phyloP scores from a whole-genome alignment of 2,113 vertebrate species.

The Sturnus vulgaris region DNA sequence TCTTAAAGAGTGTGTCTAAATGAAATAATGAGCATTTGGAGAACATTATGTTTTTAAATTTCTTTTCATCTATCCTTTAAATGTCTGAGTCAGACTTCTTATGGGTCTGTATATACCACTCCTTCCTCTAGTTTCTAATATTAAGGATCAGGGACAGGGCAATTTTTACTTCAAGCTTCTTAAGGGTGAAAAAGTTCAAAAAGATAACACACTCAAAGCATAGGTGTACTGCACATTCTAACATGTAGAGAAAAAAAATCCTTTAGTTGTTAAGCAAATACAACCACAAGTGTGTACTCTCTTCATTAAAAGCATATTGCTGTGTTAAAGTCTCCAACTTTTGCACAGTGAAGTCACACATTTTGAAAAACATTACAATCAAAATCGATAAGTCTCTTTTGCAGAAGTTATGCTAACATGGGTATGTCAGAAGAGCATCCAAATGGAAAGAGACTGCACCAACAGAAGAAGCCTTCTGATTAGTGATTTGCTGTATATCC shows the following conservation, averaged over 20 bases:
- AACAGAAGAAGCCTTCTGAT: neutral
- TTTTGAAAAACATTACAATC: neutral
- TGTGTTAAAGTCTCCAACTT: neutral
- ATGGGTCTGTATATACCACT: neutral
- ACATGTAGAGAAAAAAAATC: neutral
- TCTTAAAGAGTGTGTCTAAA: neutral
- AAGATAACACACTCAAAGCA: neutral
- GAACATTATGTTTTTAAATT: neutral
- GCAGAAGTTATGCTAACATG: rapidly evolving
- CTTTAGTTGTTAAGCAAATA: neutral
- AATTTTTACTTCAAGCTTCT: neutral
- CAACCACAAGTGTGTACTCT: neutral
- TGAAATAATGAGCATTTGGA: neutral
- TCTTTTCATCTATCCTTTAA: neutral
- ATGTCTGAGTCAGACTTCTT: neutral
- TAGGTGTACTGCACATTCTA: neutral
- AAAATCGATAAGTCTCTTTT: neutral
- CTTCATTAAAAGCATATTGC: neutral
- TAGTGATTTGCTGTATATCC: neutral
- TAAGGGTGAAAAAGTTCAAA: neutral
- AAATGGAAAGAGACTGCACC: neutral
- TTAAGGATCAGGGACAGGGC: neutral
- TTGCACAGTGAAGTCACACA: neutral
- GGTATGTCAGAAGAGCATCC: neutral
- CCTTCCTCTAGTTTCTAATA: neutral